Conservation (phyloP, 2,113 vertebrate genomes). For the Protobothrops flavoviridis region DNA sequence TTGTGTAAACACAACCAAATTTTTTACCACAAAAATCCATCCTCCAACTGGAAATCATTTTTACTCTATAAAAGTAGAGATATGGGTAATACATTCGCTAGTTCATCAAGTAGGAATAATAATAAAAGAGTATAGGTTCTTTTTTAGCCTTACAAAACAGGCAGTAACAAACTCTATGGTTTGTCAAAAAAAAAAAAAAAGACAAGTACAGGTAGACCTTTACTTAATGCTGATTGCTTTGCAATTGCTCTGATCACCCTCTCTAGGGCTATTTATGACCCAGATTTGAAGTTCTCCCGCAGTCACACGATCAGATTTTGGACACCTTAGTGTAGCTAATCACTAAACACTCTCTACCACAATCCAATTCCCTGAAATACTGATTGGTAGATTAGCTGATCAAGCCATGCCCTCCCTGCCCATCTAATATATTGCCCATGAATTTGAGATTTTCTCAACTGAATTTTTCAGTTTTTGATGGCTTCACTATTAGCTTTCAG, state of each 20-base stretch:
- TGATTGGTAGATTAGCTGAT: background rate
- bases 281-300: background rate
- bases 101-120: background rate
- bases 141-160: background rate
- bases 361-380: background rate
- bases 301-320: background rate
- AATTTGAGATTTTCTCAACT: background rate
- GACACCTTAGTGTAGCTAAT: background rate
- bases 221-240: background rate
- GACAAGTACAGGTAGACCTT: background rate
- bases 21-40: background rate
- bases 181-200: background rate
- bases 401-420: background rate
- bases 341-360: background rate
- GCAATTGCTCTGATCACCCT: background rate
- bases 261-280: background rate
- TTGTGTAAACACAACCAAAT: background rate
- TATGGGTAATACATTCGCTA: background rate
- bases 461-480: background rate
- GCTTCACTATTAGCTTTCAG: background rate
- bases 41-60: background rate
- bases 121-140: background rate
- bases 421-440: background rate
- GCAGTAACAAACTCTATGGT: background rate
- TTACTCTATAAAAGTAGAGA: background rate